A percentile compares a stretch with the other conserved stretches of the same genome.
phyloP scores from a whole-genome alignment of 2,113 vertebrate genomes.

The Anhinga rufa region DNA sequence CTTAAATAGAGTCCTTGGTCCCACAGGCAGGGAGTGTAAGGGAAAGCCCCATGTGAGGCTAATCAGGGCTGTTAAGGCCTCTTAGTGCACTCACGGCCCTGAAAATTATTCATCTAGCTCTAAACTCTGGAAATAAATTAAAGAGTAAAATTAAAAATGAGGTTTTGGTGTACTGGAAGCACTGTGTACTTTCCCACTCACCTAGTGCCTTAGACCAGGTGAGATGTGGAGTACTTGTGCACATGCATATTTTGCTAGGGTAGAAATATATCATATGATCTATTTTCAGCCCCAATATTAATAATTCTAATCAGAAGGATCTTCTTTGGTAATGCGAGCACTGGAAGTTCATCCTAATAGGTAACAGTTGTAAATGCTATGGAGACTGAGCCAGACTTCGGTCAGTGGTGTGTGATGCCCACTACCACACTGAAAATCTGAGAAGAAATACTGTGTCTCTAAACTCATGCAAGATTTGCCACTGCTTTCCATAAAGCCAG shows the following conservation, averaged over 20 bases:
- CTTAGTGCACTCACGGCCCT: not conserved
- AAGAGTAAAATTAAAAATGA: not conserved
- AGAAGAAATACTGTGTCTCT: not conserved
- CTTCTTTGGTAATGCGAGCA: not conserved
- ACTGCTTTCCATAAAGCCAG: not conserved
- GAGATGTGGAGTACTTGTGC: not conserved
- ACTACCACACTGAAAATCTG: not conserved
- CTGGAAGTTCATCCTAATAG: not conserved
- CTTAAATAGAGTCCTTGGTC: not conserved
- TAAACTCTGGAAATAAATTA: not conserved
- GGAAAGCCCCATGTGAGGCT: not conserved
- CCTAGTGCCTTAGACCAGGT: not conserved
- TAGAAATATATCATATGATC: fast-evolving
- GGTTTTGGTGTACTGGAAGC: not conserved
- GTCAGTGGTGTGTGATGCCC: not conserved
- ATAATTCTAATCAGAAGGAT: not conserved
- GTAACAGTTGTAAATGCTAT: not conserved
- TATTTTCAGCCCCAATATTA: not conserved
- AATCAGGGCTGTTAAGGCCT: not conserved
- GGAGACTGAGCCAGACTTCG: not conserved
- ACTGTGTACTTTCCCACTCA: not conserved
- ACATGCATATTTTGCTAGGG: not conserved
- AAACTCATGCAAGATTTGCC: not conserved
- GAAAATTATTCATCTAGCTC: not conserved
- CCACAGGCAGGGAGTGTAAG: not conserved